Conservation (phyloP, 2,797 vertebrate genomes). For the Danio aesculapii region DNA sequence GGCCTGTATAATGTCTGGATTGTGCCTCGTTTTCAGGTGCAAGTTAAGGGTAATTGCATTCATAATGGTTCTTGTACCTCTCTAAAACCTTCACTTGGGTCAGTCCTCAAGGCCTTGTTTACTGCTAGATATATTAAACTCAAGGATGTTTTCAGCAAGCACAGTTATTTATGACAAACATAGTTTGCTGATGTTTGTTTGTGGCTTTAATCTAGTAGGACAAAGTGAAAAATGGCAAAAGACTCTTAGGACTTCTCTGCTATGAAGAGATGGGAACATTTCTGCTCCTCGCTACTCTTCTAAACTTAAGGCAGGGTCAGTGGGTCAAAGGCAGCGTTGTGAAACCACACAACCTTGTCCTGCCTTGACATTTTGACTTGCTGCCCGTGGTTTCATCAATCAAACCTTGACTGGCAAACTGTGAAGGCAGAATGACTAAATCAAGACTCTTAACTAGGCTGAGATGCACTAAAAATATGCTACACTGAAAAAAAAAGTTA, state of each 20-base stretch:
- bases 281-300: neutral
- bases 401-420: neutral
- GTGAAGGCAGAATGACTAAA: neutral
- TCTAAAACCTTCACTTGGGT: neutral
- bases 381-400: neutral
- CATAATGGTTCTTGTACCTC: neutral
- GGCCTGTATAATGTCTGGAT: slow-evolving; percentile 1
- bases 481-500: too few relatives aligned
- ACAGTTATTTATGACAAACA: neutral
- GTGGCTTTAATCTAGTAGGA: neutral
- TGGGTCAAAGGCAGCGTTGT: neutral
- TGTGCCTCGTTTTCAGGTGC: neutral
- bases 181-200: neutral
- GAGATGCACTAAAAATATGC: neutral
- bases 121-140: neutral
- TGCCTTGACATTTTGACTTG: neutral
- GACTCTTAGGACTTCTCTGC: neutral
- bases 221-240: neutral
- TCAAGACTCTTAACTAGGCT: neutral
- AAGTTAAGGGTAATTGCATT: neutral
- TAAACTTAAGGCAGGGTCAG: neutral
- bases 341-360: neutral
- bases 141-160: neutral
- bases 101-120: neutral
- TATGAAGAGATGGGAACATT: neutral